Conservation (phyloP, 1,140 invertebrate genomes). For the Watersipora subatra region DNA sequence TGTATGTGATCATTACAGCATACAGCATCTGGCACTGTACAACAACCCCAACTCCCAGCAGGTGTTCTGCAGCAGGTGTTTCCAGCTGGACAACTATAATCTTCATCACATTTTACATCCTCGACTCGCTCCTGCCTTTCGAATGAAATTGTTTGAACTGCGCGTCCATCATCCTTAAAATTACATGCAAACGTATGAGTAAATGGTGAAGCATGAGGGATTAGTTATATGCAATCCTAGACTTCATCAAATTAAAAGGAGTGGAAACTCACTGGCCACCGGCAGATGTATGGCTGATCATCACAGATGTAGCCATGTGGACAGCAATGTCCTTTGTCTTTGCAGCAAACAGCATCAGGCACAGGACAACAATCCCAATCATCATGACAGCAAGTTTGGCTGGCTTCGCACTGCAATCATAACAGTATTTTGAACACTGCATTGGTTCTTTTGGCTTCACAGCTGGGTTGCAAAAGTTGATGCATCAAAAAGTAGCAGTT, state of each 20-base stretch:
- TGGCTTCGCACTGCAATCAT: no score
- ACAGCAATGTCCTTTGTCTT: conserved; percentile 28
- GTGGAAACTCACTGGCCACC: neutral
- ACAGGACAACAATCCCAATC: neutral
- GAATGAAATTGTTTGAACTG: neutral
- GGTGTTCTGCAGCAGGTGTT: conserved; percentile 5
- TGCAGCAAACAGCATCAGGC: conserved; percentile 27
- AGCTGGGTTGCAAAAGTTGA: no score
- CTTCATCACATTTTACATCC: neutral
- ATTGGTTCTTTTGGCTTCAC: no score
- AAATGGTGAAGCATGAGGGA: neutral
- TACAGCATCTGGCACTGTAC: conserved; percentile 1
- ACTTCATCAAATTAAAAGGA: neutral
- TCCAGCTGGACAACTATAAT: neutral
- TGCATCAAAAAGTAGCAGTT: no score
- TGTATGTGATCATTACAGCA: conserved; percentile 7
- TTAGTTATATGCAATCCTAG: neutral
- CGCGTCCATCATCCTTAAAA: neutral
- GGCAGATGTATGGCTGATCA: conserved; percentile 11
- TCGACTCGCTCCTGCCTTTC: neutral
- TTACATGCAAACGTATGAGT: neutral
- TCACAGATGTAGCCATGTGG: conserved; percentile 18
- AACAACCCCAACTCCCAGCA: conserved; percentile 7
- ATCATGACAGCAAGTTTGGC: neutral
- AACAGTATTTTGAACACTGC: no score